A percentile compares a stretch with the other conserved stretches of the same genome.
phyloP scores from a whole-genome alignment of 2,797 vertebrate genomes.

The Pseudomugil tenellus region DNA sequence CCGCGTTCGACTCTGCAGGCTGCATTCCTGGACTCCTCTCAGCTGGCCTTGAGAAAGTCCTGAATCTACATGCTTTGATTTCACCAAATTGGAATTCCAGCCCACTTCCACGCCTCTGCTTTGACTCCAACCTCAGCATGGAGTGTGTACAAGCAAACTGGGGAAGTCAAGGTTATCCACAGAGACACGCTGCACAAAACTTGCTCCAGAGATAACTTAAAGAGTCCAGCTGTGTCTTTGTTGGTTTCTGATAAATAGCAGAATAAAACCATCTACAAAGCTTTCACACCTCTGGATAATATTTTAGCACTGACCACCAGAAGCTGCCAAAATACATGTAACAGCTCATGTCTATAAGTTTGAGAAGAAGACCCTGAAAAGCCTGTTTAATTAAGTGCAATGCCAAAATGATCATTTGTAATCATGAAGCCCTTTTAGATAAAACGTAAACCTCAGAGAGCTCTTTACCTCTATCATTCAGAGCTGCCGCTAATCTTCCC shows the following conservation, averaged over 20 bases:
- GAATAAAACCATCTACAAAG: constrained; percentile 16
- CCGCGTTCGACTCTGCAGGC: constrained; percentile 58
- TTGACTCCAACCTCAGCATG: constrained; percentile 52
- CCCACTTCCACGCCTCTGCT: constrained; percentile 46
- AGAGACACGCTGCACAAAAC: constrained; percentile 33
- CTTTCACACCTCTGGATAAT: constrained; percentile 9
- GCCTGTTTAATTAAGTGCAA: neutral
- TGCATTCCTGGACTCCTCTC: constrained; percentile 71
- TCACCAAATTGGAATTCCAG: constrained; percentile 62
- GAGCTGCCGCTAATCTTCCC: constrained; percentile 27
- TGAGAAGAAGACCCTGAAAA: constrained; percentile 2
- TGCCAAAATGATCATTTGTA: constrained; percentile 3
- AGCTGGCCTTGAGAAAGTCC: constrained; percentile 60
- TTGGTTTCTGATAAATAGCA: constrained; percentile 23
- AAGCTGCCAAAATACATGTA: constrained; percentile 12
- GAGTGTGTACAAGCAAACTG: constrained; percentile 39
- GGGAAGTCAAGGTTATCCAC: constrained; percentile 58
- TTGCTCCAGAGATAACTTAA: constrained; percentile 17
- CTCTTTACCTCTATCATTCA: constrained; percentile 16
- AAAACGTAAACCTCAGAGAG: constrained; percentile 18
- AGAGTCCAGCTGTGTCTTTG: constrained; percentile 5
- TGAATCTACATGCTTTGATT: constrained; percentile 72
- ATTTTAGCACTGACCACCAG: constrained; percentile 6
- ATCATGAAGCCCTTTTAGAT: constrained; percentile 19
- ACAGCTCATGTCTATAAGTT: constrained; percentile 3